phyloP scores from a whole-genome alignment of 1,140 invertebrate species.

The Cotesia typhae region DNA sequence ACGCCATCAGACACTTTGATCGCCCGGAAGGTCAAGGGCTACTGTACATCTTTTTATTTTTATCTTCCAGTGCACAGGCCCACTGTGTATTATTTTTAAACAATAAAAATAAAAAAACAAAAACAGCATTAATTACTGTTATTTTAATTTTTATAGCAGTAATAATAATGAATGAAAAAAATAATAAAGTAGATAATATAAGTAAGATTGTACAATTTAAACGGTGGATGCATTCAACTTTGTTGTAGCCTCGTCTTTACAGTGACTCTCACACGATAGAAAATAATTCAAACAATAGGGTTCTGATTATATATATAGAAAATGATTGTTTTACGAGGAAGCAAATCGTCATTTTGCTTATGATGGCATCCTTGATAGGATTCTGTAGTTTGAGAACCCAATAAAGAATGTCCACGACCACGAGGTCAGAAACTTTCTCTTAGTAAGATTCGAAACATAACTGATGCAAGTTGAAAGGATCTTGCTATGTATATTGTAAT shows the following conservation, averaged over 20 bases:
- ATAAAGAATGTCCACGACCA: slow-evolving; percentile 13
- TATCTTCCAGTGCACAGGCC: neutral
- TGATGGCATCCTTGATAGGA: neutral
- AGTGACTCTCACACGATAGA: slow-evolving; percentile 51
- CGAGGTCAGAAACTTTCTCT: slow-evolving; percentile 36
- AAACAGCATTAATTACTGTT: too few species aligned
- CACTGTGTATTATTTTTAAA: neutral
- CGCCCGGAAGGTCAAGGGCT: slow-evolving; percentile 61
- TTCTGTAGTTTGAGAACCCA: slow-evolving; percentile 19
- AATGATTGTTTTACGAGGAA: too few species aligned
- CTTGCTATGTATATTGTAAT: neutral
- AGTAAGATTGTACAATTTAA: slow-evolving; percentile 55
- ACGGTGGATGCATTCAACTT: slow-evolving; percentile 64
- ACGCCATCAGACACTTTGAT: slow-evolving; percentile 20
- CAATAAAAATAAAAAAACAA: neutral
- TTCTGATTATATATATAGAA: too few species aligned
- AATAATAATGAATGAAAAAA: neutral
- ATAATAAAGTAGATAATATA: neutral
- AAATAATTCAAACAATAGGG: neutral
- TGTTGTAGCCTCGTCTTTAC: slow-evolving; percentile 55
- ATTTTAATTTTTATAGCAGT: too few species aligned
- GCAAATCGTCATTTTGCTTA: neutral
- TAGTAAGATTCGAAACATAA: slow-evolving; percentile 23
- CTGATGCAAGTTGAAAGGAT: neutral
- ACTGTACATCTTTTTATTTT: neutral